phyloP scores from a whole-genome alignment of 2,113 vertebrate genomes.

The Oophaga pumilio region DNA sequence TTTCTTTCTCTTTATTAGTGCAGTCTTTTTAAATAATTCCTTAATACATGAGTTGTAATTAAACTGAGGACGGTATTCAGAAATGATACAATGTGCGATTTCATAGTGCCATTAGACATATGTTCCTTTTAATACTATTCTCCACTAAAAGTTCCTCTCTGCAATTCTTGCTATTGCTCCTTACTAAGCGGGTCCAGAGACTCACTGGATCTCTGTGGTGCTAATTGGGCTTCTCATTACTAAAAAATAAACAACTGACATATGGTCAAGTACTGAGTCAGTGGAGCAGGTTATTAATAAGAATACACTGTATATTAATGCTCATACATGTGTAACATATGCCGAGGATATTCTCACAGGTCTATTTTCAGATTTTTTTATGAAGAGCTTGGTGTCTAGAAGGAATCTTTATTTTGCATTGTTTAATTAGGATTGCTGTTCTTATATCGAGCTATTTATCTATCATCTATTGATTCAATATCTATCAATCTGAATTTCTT shows the following conservation, averaged over 20 bases:
- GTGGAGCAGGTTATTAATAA: background rate
- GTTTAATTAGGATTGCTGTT: no score
- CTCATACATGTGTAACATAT: background rate
- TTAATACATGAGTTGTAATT: slow-evolving; percentile 23
- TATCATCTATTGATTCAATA: background rate
- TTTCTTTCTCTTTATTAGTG: background rate
- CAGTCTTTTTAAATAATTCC: background rate
- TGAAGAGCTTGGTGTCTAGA: background rate
- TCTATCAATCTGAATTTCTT: background rate
- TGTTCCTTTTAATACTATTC: background rate
- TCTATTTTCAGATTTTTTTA: background rate
- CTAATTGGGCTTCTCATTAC: no score
- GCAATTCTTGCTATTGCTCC: background rate
- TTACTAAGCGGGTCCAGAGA: no score
- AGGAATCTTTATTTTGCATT: no score
- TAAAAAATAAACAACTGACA: background rate
- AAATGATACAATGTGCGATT: background rate
- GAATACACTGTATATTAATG: background rate
- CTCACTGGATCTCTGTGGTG: no score
- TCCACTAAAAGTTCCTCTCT: no score
- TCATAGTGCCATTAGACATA: background rate
- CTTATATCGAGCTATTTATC: no score
- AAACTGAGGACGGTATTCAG: background rate
- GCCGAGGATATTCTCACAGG: background rate
- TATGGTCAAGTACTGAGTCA: background rate